Evolutionary conservation across 2,888 invertebrate genomes (phyloP).

Genomic region (Drosophila testacea): DNA sequence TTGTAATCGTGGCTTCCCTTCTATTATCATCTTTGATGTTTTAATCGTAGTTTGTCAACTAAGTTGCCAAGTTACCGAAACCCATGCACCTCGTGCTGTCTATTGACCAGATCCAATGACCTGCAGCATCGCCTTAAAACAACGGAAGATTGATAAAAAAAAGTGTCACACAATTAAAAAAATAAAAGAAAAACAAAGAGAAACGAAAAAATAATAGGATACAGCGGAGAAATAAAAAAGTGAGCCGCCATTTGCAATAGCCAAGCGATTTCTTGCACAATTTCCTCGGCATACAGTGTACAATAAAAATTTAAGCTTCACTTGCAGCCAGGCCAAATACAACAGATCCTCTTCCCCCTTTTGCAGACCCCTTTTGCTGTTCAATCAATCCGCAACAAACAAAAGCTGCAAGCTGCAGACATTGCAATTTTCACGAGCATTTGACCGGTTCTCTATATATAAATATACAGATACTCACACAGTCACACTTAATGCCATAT

Average conservation of each 20-base stretch:
- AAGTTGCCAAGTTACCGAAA: neutral
- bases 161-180: slow-evolving; percentile 49
- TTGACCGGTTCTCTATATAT: slow-evolving; percentile 45
- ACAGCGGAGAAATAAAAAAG: slow-evolving; percentile 18
- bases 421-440: slow-evolving; percentile 73
- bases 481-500: slow-evolving; percentile 26
- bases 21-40: neutral
- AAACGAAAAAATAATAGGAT: slow-evolving; percentile 12
- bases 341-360: slow-evolving; percentile 16
- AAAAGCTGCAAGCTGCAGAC: slow-evolving; percentile 78
- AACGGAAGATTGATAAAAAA: neutral
- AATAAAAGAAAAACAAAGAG: slow-evolving; percentile 18
- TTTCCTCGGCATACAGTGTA: slow-evolving; percentile 69
- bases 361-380: slow-evolving; percentile 6
- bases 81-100: neutral
- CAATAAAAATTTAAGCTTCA: slow-evolving; percentile 69
- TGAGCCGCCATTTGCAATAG: slow-evolving; percentile 52
- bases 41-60: neutral
- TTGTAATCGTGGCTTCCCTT: neutral
- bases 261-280: slow-evolving; percentile 71
- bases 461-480: neutral
- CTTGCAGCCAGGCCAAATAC: slow-evolving; percentile 55
- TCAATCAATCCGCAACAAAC: slow-evolving; percentile 63
- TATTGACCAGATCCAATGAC: slow-evolving; percentile 41
- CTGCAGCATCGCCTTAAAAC: slow-evolving; percentile 25